Percentiles rank a stretch among this genome's conserved stretches.
These are phyloP conservation scores for Rhagonycha lutea DNA, from an alignment of 2,888 invertebrate genomes.

Conservation along the genomic window DNA sequence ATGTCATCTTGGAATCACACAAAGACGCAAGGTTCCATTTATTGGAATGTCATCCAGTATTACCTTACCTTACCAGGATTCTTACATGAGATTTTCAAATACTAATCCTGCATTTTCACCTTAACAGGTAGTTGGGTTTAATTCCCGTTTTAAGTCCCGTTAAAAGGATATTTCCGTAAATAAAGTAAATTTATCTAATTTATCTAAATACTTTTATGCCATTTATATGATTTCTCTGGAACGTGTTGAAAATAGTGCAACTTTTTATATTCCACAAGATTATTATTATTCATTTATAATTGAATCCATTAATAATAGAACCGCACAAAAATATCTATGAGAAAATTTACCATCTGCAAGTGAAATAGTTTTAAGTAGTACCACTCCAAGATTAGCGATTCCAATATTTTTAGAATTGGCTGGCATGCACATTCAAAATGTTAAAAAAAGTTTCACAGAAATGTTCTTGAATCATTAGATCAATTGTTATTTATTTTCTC, in stretches of 20 bases:
- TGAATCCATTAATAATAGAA: constrained; percentile 34
- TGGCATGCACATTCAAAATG: constrained; percentile 57
- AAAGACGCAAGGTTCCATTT: constrained; percentile 62
- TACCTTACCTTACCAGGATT: constrained; percentile 55
- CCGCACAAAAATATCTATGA: constrained; percentile 43
- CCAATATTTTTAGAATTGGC: constrained; percentile 60
- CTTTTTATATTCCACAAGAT: constrained; percentile 27
- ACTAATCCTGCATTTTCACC: no score
- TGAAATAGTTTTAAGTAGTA: constrained; percentile 54
- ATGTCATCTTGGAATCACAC: constrained; percentile 67
- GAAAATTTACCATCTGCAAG: constrained; percentile 37
- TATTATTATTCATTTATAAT: constrained; percentile 35
- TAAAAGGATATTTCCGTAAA: no score
- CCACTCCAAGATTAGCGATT: constrained; percentile 54
- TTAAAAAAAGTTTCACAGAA: constrained; percentile 38
- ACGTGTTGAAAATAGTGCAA: constrained; percentile 40
- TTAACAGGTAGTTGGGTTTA: no score
- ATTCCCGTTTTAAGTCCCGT: no score
- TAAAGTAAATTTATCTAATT: no score
- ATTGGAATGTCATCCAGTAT: constrained; percentile 59
- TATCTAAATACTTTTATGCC: constrained; percentile 53
- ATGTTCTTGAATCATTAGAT: not conserved
- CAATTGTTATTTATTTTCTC: no score
- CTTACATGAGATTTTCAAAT: constrained; percentile 55
- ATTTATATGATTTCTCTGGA: constrained; percentile 42